phyloP scores from a whole-genome alignment of 2,113 vertebrate genomes.

The Capricornis sumatraensis region DNA sequence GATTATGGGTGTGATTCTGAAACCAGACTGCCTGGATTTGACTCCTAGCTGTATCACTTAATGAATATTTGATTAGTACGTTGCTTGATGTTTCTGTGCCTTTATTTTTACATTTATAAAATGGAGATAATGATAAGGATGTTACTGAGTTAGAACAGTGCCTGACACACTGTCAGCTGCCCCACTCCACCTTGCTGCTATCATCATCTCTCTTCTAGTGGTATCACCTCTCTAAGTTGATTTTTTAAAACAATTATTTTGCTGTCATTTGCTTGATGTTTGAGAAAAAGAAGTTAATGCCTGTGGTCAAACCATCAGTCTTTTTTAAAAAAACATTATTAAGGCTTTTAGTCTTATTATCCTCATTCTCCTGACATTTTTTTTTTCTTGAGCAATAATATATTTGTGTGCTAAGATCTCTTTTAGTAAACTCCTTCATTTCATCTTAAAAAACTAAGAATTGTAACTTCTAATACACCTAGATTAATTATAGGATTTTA shows the following conservation, averaged over 20 bases:
- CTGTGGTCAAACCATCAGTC: background rate
- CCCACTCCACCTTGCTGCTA: rapidly evolving
- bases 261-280: background rate
- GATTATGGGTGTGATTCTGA: background rate
- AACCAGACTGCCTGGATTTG: background rate
- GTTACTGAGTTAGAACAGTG: background rate
- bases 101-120: background rate
- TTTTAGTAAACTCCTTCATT: background rate
- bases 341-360: background rate
- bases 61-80: background rate
- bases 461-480: background rate
- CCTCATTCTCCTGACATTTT: background rate
- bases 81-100: background rate
- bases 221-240: background rate
- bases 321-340: background rate
- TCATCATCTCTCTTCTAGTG: background rate
- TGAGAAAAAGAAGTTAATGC: background rate
- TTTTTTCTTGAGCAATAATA: background rate
- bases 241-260: background rate
- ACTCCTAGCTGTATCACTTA: background rate
- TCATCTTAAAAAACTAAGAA: background rate
- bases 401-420: background rate
- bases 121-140: too few species aligned
- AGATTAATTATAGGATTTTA: background rate
- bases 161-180: rapidly evolving